Base-by-base conservation (phyloP, 2,113 vertebrate species). In the Mandrillus leucophaeus region DNA sequence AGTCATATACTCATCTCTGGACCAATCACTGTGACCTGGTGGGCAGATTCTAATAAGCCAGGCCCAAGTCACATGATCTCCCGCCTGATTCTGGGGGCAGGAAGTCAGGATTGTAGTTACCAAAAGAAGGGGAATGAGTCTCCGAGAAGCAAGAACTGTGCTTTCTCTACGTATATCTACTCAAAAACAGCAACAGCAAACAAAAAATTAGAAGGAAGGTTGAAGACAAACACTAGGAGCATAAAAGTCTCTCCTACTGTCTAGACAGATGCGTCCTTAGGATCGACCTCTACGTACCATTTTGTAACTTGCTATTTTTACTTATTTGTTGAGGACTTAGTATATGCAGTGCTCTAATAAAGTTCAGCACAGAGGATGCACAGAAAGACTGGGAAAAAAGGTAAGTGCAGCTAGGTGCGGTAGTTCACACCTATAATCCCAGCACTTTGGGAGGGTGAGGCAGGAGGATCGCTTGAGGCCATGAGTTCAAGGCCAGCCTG, bases 51-150 rank as follows among this genome's bases (percentile, higher is more conserved):
- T 45, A 45, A 66, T 16, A 12, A 45, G 73, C 43, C 1, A 9
- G 4, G 35, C 35, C 76, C 25, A 0, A 13, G 30, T 45, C 48
- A 66, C 8, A 0, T 1, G 79, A 1, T n/a, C 66, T 22, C 32
- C 52, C 1, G 3, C 64, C 23, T 75, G 18, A 30, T 0, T 8
- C 35, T 35, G 8, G 55, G 6, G 5, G 52, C 35, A 1, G 30
- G 5, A 14, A 16, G 35, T 1, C 40, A 8, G 18, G 32, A 55
- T 27, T 59, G 45, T 18, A 35, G 25, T 35, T 55, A 14, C 20
- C 7, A 25, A 48, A 40, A 45, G 20, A 3, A 32, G 30, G 40
- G n/a, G 23, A 18, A 16, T 66, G 30, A 35, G 9, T 20, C 14
- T 38, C 11, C 61, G 8, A 84, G 59, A 13, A 50, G 23, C 2